A percentile compares a stretch with the other conserved stretches of the same genome.
phyloP scores from a whole-genome alignment of 2,113 vertebrate species.

The Callocephalon fimbriatum region DNA sequence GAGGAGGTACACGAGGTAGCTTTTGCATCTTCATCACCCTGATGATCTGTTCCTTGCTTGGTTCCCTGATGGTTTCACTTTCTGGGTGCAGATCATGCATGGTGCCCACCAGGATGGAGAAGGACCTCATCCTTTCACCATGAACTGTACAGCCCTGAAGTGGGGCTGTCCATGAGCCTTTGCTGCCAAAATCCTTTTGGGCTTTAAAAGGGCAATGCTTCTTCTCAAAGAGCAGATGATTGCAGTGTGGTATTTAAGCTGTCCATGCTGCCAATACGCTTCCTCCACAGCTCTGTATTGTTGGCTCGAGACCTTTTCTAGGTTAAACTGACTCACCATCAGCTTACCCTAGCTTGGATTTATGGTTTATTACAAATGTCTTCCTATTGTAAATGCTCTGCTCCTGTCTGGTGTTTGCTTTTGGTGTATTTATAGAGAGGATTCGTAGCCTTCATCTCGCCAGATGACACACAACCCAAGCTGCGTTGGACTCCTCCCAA shows the following conservation, averaged over 20 bases:
- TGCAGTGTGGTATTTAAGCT: background rate
- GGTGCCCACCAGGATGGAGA: background rate
- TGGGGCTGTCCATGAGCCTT: background rate
- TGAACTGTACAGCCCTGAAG: background rate
- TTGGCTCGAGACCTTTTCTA: background rate
- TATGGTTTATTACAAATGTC: background rate
- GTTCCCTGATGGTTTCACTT: background rate
- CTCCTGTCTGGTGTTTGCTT: slow-evolving; percentile 41
- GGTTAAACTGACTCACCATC: background rate
- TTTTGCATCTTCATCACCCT: background rate
- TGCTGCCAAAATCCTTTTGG: background rate
- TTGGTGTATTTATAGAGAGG: slow-evolving; percentile 14
- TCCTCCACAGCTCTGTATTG: rapidly evolving
- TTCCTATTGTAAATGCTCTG: background rate
- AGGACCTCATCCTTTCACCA: background rate
- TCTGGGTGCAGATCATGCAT: background rate
- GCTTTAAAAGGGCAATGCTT: background rate
- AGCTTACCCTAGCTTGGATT: background rate
- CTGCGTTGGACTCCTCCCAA: slow-evolving; percentile 10
- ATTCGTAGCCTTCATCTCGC: background rate
- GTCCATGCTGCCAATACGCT: rapidly evolving
- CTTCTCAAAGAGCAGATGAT: background rate
- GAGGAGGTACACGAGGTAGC: background rate
- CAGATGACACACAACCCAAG: slow-evolving; percentile 7
- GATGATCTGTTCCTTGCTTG: rapidly evolving